Evolutionary conservation across 2,888 invertebrate species (phyloP).

Genomic region (Tetramorium bicarinatum): DNA sequence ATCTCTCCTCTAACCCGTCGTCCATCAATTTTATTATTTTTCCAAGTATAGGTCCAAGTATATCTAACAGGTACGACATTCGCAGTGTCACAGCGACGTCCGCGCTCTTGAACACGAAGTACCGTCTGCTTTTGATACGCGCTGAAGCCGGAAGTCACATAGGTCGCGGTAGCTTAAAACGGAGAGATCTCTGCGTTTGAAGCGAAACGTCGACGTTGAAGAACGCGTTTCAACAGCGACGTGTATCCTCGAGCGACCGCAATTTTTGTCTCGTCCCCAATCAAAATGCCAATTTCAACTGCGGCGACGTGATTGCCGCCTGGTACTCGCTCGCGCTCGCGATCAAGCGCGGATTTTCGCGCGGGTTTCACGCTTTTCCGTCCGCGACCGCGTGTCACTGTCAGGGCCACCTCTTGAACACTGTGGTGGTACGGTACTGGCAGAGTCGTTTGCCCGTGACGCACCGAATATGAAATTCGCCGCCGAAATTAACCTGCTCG

Average conservation of each 20-base stretch:
- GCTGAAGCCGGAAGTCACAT: conserved; percentile 32
- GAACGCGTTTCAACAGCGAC: conserved; percentile 53
- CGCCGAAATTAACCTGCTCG: conserved; percentile 64
- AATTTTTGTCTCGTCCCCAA: conserved; percentile 75
- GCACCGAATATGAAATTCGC: conserved; percentile 71
- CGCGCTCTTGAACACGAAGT: conserved; percentile 24
- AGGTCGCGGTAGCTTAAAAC: conserved; percentile 24
- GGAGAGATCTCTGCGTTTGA: conserved; percentile 49
- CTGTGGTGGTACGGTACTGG: conserved; percentile 67
- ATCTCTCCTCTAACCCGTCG: background rate
- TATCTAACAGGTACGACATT: conserved; percentile 9
- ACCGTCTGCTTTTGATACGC: conserved; percentile 53
- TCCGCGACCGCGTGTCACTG: conserved; percentile 72
- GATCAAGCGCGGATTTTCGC: conserved; percentile 67
- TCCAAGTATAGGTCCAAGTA: background rate
- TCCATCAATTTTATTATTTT: conserved; percentile 28
- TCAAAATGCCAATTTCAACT: conserved; percentile 75
- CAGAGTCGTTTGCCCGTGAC: conserved; percentile 69
- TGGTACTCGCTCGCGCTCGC: conserved; percentile 14
- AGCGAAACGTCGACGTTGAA: conserved; percentile 55
- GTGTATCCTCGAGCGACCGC: conserved; percentile 61
- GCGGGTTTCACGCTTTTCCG: conserved; percentile 64
- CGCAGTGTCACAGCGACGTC: conserved; percentile 15
- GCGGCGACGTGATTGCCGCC: conserved; percentile 70
- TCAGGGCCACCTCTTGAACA: conserved; percentile 67